Evolutionary conservation across 1,140 invertebrate species (phyloP).

Genomic region (Heliconius melpomene): DNA sequence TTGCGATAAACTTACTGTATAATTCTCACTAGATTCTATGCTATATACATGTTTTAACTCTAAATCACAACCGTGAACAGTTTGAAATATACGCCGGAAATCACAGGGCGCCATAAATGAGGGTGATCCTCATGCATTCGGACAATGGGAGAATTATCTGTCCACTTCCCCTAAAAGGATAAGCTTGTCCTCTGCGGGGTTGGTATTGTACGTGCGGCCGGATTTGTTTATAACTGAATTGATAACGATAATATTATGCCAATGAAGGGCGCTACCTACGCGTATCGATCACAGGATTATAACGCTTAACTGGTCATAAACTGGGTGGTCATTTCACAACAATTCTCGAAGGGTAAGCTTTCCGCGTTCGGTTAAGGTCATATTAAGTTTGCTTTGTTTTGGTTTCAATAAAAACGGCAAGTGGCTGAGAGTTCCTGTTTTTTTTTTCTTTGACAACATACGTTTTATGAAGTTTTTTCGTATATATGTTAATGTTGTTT

Average conservation of each 20-base stretch:
- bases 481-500: too few relatives aligned
- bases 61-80: conserved; percentile 20
- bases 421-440: background rate
- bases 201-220: conserved; percentile 23
- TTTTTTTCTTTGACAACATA: background rate
- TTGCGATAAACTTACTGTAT: background rate
- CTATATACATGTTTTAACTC: background rate
- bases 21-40: background rate
- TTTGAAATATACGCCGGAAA: conserved; percentile 28
- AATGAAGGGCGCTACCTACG: conserved; percentile 19
- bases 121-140: conserved; percentile 29
- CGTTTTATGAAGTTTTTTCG: background rate
- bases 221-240: conserved; percentile 34
- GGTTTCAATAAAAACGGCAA: background rate
- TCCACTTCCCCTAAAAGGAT: conserved; percentile 32
- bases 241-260: conserved; percentile 28
- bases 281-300: conserved; percentile 27
- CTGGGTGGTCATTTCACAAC: conserved; percentile 8
- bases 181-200: conserved; percentile 14
- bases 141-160: conserved; percentile 34
- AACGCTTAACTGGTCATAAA: conserved; percentile 24
- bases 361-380: conserved; percentile 3
- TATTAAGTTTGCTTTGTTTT: background rate
- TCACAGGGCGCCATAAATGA: conserved; percentile 22
- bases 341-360: background rate